These are phyloP conservation scores for Monomorium pharaonis DNA, from an alignment of 1,140 invertebrate genomes.

Conservation along the genomic window DNA sequence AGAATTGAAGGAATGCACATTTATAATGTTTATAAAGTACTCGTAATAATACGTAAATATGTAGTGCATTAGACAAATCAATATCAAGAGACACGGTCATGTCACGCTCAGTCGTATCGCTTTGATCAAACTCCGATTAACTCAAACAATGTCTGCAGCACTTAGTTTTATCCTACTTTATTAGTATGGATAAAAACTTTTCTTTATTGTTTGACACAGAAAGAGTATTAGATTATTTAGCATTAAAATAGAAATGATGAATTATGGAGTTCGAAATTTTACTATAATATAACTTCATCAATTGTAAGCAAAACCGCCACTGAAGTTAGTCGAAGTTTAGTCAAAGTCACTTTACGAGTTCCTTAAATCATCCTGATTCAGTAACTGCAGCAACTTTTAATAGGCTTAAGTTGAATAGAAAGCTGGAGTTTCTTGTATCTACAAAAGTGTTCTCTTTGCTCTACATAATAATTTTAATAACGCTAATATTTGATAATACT, in stretches of 20 bases:
- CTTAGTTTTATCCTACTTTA: neutral
- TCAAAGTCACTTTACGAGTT: neutral
- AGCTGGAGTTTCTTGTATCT: neutral
- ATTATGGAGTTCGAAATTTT: neutral
- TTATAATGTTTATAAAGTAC: neutral
- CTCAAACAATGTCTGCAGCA: neutral
- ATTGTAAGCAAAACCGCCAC: neutral
- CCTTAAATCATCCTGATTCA: slow-evolving; percentile 1
- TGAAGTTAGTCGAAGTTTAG: slow-evolving; percentile 10
- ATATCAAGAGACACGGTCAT: neutral
- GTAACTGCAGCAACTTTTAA: slow-evolving; percentile 3
- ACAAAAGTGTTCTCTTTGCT: neutral
- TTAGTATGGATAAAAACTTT: neutral
- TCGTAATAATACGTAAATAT: neutral
- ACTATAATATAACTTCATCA: neutral
- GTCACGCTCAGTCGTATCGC: too few species aligned
- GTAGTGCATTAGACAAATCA: neutral
- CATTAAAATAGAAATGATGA: neutral
- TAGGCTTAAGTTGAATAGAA: slow-evolving; percentile 12
- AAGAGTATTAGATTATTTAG: too few species aligned
- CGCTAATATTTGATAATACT: neutral
- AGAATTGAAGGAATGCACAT: neutral
- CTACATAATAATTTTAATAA: neutral
- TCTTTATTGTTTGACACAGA: neutral
- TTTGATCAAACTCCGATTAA: neutral